Percentiles rank a stretch among this genome's conserved stretches.
These are phyloP conservation scores for Dufourea novaeangliae DNA, from an alignment of 1,140 invertebrate species.

Conservation along the genomic window DNA sequence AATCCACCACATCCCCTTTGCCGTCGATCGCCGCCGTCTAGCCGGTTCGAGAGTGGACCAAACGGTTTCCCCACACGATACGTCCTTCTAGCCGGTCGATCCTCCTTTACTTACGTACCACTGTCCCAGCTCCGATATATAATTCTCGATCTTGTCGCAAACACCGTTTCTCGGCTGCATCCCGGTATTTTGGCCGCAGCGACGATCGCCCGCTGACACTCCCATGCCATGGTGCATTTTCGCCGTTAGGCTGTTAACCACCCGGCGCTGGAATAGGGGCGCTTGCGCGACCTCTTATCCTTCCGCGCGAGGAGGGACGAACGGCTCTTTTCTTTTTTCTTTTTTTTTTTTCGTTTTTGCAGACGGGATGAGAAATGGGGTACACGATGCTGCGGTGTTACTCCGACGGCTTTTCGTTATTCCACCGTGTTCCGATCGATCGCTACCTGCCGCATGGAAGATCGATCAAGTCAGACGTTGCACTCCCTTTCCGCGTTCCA, in stretches of 20 bases:
- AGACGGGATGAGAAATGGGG: not conserved
- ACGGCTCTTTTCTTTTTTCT: conserved; percentile 25
- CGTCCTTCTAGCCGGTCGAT: too few relatives aligned
- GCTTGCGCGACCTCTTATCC: conserved; percentile 70
- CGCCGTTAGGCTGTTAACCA: conserved; percentile 63
- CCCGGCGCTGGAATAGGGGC: conserved; percentile 55
- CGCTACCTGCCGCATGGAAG: not conserved
- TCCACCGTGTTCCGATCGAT: conserved; percentile 7
- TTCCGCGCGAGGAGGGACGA: conserved; percentile 14
- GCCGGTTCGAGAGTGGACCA: conserved; percentile 50
- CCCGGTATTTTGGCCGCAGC: conserved; percentile 70
- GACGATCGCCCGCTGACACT: conserved; percentile 76
- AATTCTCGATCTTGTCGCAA: conserved; percentile 86
- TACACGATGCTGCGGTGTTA: not conserved
- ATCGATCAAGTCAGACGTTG: not conserved
- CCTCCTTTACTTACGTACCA: conserved; percentile 81
- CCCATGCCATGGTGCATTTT: conserved; percentile 80
- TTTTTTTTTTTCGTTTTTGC: conserved; percentile 27
- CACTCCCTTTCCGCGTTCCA: not conserved
- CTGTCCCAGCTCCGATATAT: conserved; percentile 85
- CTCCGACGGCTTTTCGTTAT: not conserved
- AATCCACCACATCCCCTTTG: conserved; percentile 20
- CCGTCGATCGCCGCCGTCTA: not conserved
- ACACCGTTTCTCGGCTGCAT: conserved; percentile 80
- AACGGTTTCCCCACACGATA: not conserved